Conservation (phyloP, 2,797 vertebrate species). For the Pyrocephalus nanus region DNA sequence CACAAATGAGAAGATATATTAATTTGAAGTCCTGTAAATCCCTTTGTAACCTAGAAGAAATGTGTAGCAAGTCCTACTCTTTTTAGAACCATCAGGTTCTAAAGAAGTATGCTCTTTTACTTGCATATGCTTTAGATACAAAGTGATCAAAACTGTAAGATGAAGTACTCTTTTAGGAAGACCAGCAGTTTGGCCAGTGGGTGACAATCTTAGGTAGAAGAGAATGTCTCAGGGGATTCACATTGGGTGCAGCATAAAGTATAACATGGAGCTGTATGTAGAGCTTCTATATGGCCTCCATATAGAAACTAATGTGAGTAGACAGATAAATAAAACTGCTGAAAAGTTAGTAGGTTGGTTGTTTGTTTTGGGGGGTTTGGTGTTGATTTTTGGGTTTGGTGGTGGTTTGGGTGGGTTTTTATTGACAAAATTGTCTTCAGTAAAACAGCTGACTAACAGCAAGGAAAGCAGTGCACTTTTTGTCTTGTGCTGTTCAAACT, state of each 20-base stretch:
- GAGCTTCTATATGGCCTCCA: background rate
- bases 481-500: background rate
- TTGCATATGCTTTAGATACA: background rate
- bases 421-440: background rate
- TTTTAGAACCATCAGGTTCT: background rate
- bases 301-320: background rate
- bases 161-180: background rate
- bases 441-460: background rate
- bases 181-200: background rate
- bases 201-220: background rate
- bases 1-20: background rate
- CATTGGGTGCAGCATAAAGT: background rate
- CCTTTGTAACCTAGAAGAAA: background rate
- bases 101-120: background rate
- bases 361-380: accelerated
- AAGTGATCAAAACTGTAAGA: background rate
- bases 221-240: background rate
- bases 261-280: background rate
- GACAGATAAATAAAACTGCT: background rate
- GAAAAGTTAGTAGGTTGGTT: background rate
- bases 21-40: background rate
- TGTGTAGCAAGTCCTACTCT: background rate
- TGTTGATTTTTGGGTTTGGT: background rate
- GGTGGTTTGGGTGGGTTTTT: background rate
- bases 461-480: background rate